These are phyloP conservation scores for Steinernema carpocapsae DNA, from an alignment of 2,888 invertebrate genomes.

Conservation along the genomic window DNA sequence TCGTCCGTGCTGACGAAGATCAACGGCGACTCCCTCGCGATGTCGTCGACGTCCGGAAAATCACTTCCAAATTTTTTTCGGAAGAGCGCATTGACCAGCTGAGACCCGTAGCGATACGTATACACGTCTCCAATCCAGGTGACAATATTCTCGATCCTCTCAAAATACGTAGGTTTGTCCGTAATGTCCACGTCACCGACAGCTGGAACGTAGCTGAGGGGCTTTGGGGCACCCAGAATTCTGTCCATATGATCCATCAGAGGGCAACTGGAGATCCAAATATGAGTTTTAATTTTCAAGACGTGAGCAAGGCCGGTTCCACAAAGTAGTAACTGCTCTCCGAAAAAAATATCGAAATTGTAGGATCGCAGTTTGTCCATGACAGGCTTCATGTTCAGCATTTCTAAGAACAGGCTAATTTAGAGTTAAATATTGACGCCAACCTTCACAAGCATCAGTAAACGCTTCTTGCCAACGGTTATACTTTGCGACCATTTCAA, in stretches of 20 bases:
- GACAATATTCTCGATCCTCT: background rate
- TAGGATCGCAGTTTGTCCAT: constrained; percentile 4
- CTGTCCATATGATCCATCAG: constrained; percentile 18
- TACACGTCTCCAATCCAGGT: background rate
- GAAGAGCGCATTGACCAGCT: constrained; percentile 30
- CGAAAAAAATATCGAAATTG: constrained; percentile 14
- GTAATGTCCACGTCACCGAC: background rate
- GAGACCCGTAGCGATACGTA: constrained; percentile 31
- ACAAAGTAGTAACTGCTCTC: constrained; percentile 8
- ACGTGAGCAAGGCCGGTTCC: constrained; percentile 12
- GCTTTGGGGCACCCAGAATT: background rate
- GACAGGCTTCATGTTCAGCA: background rate
- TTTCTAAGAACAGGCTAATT: constrained; percentile 4
- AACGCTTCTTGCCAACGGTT: background rate
- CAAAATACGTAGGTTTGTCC: constrained; percentile 6
- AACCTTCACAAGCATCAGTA: constrained; percentile 1
- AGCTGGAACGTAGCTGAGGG: constrained; percentile 19
- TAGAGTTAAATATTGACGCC: background rate
- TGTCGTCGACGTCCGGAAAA: constrained; percentile 36
- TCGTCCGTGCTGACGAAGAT: constrained; percentile 6
- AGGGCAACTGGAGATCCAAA: constrained; percentile 30
- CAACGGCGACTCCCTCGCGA: constrained; percentile 14
- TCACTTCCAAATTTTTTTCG: constrained; percentile 33
- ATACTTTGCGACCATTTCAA: background rate
- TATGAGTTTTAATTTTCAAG: constrained; percentile 16